phyloP scores from a whole-genome alignment of 2,113 vertebrate genomes.

The Haliaeetus leucogaster region DNA sequence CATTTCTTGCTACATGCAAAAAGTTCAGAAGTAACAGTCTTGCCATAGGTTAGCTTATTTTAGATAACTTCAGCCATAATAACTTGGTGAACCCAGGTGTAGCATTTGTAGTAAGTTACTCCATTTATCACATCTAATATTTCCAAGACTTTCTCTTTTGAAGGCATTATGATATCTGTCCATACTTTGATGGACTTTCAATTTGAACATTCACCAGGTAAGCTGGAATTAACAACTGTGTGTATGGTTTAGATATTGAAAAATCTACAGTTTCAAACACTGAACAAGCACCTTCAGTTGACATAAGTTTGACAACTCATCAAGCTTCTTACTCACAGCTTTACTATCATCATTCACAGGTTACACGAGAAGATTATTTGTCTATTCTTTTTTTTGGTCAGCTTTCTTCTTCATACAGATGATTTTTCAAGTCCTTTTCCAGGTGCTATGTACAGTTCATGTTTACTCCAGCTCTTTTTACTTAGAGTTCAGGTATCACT shows the following conservation, averaged over 20 bases:
- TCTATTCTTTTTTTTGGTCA: background rate
- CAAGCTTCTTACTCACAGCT: background rate
- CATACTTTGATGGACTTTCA: background rate
- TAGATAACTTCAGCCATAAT: background rate
- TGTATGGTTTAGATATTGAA: background rate
- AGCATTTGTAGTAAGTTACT: background rate
- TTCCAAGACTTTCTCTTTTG: background rate
- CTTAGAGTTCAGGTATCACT: background rate
- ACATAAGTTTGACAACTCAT: background rate
- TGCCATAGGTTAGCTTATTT: background rate
- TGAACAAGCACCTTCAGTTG: background rate
- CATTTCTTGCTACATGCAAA: background rate
- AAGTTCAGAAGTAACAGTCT: background rate
- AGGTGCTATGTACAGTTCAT: background rate
- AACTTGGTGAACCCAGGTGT: background rate
- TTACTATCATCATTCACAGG: background rate
- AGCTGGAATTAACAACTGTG: background rate
- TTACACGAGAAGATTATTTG: background rate
- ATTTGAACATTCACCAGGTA: background rate
- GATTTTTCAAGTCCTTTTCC: background rate
- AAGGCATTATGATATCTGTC: background rate
- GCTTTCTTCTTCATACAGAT: background rate
- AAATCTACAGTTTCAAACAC: background rate
- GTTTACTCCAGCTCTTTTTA: background rate
- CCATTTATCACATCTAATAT: background rate